Evolutionary conservation across 2,888 invertebrate species (phyloP).

Genomic region (Himalopsyche japonica): DNA sequence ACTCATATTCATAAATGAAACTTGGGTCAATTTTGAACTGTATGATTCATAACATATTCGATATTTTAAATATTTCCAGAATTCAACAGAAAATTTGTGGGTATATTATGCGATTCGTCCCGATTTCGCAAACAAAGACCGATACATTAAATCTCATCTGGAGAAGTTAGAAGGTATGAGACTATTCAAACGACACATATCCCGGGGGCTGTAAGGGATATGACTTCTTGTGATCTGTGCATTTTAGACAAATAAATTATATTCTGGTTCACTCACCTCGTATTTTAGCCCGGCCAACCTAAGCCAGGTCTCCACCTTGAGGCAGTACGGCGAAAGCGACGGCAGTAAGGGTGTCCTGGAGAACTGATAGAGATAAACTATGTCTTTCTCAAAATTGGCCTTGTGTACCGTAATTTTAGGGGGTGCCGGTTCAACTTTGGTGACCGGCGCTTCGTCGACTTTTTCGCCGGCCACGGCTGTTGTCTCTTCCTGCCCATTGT

Average conservation of each 20-base stretch:
- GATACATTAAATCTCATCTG: neutral
- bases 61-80: neutral
- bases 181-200: neutral
- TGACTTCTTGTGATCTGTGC: neutral
- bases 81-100: neutral
- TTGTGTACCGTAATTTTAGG: constrained; percentile 85
- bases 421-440: constrained; percentile 66
- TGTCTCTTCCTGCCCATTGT: constrained; percentile 54
- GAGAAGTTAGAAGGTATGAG: neutral
- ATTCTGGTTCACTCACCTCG: constrained; percentile 71
- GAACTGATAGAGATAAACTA: constrained; percentile 93
- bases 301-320: constrained; percentile 96
- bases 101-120: neutral
- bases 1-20: neutral
- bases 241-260: neutral
- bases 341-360: constrained; percentile 87
- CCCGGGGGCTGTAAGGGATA: neutral
- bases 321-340: constrained; percentile 88
- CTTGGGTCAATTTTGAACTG: neutral
- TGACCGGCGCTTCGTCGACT: constrained; percentile 56
- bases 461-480: constrained; percentile 54
- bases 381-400: constrained; percentile 86
- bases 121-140: neutral
- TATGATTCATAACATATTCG: neutral
- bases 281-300: constrained; percentile 89